Evolutionary conservation across 2,113 vertebrate species (phyloP).

Genomic region (Cochlearius cochlearius): DNA sequence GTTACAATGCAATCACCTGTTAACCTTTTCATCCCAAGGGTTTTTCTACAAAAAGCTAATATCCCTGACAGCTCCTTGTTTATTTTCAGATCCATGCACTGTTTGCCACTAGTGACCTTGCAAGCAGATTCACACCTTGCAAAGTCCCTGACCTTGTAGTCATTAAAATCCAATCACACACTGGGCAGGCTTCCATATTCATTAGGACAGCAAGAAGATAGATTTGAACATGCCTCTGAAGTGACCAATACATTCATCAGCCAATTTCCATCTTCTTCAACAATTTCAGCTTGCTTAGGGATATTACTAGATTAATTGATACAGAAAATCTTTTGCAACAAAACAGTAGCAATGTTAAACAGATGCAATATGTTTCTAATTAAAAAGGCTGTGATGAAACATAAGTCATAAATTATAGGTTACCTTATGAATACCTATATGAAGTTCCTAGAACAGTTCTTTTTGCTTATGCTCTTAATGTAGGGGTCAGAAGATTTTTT

Average conservation of each 20-base stretch:
- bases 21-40: conserved; percentile 63
- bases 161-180: conserved; percentile 76
- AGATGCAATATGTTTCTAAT: conserved; percentile 59
- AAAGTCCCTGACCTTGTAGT: conserved; percentile 68
- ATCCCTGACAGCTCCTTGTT: conserved; percentile 65
- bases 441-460: not conserved
- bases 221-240: conserved; percentile 74
- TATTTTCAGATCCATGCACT: conserved; percentile 60
- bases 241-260: conserved; percentile 73
- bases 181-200: conserved; percentile 70
- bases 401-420: conserved; percentile 39
- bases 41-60: conserved; percentile 68
- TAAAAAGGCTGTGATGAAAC: conserved; percentile 45
- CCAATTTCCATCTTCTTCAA: conserved; percentile 71
- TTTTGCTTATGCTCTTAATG: not conserved
- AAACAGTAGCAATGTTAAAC: conserved; percentile 54
- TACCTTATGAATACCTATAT: not conserved
- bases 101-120: conserved; percentile 64
- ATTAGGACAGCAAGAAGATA: conserved; percentile 72
- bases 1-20: conserved; percentile 63
- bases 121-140: conserved; percentile 64
- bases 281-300: conserved; percentile 65
- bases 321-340: conserved; percentile 59
- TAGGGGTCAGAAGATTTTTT: not conserved
- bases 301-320: conserved; percentile 70